Evolutionary conservation across 2,113 vertebrate genomes (phyloP).

Genomic region (Mesoclemmys tuberculata): DNA sequence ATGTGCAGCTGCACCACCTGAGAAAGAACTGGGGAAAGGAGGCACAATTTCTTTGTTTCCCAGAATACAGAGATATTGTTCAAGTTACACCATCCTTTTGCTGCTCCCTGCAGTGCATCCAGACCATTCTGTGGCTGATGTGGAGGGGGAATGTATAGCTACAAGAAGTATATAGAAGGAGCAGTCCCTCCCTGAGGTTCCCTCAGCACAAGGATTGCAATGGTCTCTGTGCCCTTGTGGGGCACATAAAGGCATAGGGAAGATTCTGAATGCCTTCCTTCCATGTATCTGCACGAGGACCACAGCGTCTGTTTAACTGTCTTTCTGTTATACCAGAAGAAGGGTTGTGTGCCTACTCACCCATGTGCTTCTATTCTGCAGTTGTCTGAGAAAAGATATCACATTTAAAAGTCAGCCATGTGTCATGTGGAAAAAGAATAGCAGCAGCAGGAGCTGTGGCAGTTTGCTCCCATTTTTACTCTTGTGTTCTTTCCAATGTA

Average conservation of each 20-base stretch:
- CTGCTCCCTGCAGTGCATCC: background rate
- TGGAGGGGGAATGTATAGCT: background rate
- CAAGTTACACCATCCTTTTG: background rate
- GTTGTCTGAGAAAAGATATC: rapidly evolving
- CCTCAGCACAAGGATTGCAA: background rate
- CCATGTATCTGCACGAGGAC: background rate
- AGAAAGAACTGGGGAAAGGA: background rate
- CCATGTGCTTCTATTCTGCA: background rate
- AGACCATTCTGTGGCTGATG: background rate
- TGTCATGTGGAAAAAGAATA: background rate
- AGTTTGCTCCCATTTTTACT: rapidly evolving
- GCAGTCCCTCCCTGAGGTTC: background rate
- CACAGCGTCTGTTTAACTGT: background rate
- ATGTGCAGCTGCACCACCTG: background rate
- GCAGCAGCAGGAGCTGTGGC: background rate
- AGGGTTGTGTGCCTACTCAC: background rate
- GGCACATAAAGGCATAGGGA: background rate
- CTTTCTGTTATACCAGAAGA: background rate
- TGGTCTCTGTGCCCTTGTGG: background rate
- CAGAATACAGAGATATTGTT: background rate
- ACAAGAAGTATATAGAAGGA: background rate
- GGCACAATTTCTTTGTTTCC: background rate
- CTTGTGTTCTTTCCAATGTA: background rate
- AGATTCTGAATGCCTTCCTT: background rate
- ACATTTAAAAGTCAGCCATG: background rate